phyloP scores from a whole-genome alignment of 1,140 invertebrate genomes.

The Cheumatopsyche charites region DNA sequence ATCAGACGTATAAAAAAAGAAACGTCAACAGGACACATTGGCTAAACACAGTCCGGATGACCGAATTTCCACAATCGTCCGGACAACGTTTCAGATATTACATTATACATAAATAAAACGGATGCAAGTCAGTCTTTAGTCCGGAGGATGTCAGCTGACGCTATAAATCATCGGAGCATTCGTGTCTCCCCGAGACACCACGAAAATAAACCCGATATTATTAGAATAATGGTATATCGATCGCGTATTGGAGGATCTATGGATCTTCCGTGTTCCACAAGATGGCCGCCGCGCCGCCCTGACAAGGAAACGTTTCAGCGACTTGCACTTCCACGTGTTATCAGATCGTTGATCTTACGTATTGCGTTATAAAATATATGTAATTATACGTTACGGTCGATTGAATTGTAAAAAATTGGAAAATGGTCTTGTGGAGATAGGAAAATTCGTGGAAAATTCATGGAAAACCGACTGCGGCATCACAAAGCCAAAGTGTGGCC shows the following conservation, averaged over 20 bases:
- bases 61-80: too few species aligned
- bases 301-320: constrained; percentile 35
- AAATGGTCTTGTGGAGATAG: background rate
- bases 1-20: too few species aligned
- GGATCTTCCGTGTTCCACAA: too few species aligned
- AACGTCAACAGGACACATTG: too few species aligned
- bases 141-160: constrained; percentile 38
- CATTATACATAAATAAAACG: too few species aligned
- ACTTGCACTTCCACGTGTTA: background rate
- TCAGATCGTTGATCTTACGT: too few species aligned
- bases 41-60: too few species aligned
- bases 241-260: too few species aligned
- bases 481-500: background rate
- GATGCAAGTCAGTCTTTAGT: background rate
- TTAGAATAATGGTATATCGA: background rate
- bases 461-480: background rate
- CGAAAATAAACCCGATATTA: background rate
- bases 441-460: background rate
- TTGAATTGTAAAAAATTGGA: too few species aligned
- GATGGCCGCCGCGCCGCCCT: background rate
- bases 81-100: too few species aligned
- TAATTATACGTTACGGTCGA: too few species aligned
- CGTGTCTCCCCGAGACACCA: background rate
- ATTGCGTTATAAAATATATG: too few species aligned
- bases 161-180: constrained; percentile 36